These are phyloP conservation scores for Gymnosoma rotundatum DNA, from an alignment of 2,888 invertebrate genomes.

Conservation along the genomic window DNA sequence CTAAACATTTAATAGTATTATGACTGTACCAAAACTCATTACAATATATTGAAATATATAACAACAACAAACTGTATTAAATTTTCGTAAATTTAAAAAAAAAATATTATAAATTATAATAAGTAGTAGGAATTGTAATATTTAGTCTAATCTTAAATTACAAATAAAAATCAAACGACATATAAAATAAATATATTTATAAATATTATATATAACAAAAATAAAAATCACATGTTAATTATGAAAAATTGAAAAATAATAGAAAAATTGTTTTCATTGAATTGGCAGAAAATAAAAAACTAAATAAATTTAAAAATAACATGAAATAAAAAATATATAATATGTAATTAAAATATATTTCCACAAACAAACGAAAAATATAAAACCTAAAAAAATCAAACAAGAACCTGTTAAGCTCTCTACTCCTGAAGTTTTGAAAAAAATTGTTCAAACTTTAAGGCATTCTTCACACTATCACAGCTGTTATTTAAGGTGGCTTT, in stretches of 20 bases:
- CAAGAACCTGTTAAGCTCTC: not conserved
- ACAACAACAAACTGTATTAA: slow-evolving; percentile 31
- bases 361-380: not conserved
- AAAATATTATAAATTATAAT: slow-evolving; percentile 22
- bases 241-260: slow-evolving; percentile 49
- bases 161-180: slow-evolving; percentile 26
- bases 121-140: slow-evolving; percentile 72
- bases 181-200: slow-evolving; percentile 38
- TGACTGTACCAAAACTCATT: slow-evolving; percentile 73
- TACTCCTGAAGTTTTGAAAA: not conserved
- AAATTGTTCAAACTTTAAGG: not conserved
- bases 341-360: not conserved
- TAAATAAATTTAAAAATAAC: slow-evolving; percentile 2
- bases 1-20: slow-evolving; percentile 70
- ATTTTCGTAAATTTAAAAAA: slow-evolving; percentile 40
- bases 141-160: slow-evolving; percentile 59
- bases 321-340: slow-evolving; percentile 18
- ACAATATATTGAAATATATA: slow-evolving; percentile 36
- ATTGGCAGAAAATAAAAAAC: slow-evolving; percentile 27
- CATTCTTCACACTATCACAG: too few species aligned
- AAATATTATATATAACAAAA: slow-evolving; percentile 50
- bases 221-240: slow-evolving; percentile 55
- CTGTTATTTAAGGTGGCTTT: too few species aligned
- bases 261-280: slow-evolving; percentile 55
- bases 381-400: not conserved